These are phyloP conservation scores for Ammospiza maritima DNA, from an alignment of 2,797 vertebrate genomes.

Conservation along the genomic window DNA sequence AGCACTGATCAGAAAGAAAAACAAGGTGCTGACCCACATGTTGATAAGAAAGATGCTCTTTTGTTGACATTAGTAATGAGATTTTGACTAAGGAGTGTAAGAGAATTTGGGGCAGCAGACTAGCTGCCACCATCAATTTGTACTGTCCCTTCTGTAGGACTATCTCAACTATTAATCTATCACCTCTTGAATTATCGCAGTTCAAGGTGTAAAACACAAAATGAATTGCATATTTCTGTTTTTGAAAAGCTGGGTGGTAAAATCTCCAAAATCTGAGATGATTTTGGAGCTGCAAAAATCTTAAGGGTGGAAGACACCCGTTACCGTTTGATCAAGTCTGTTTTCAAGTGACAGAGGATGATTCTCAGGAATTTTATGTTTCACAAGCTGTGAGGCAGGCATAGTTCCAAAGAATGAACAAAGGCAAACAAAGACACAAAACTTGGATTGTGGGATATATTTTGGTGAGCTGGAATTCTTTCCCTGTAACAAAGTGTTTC, in stretches of 20 bases:
- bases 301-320: accelerated
- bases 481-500: neutral
- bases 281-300: neutral
- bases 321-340: neutral
- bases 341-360: neutral
- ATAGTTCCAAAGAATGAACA: neutral
- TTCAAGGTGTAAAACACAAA: neutral
- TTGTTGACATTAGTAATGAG: neutral
- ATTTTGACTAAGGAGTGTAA: neutral
- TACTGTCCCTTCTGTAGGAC: neutral
- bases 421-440: neutral
- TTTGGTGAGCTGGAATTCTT: neutral
- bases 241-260: neutral
- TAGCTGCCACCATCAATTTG: neutral
- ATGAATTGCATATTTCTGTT: neutral
- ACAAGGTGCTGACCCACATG: neutral
- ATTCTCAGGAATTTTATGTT: neutral
- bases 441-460: neutral
- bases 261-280: neutral
- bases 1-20: neutral
- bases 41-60: neutral
- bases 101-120: neutral
- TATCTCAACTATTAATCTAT: neutral
- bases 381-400: neutral
- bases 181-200: neutral